Percentiles rank a stretch among this genome's conserved stretches.
phyloP scores from a whole-genome alignment of 2,888 invertebrate species.

The Meta bourneti region DNA sequence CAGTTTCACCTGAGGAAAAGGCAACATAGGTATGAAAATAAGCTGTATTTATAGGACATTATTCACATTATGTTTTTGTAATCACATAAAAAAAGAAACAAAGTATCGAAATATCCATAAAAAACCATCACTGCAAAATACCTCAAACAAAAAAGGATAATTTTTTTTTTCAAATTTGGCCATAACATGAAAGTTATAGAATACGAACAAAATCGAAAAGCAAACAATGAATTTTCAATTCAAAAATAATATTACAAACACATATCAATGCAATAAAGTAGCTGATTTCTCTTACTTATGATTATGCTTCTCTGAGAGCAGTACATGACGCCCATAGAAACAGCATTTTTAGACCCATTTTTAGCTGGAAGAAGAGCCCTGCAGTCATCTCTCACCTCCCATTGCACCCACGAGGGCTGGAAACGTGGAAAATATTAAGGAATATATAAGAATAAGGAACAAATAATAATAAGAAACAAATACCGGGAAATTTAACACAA shows the following conservation, averaged over 20 bases:
- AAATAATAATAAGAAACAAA: not conserved
- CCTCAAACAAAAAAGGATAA: not conserved
- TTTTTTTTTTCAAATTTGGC: not conserved
- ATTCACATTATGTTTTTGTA: no score
- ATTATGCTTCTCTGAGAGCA: constrained; percentile 83
- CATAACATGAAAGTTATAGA: not conserved
- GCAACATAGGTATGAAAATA: not conserved
- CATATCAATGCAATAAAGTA: not conserved
- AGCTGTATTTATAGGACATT: no score
- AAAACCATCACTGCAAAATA: not conserved
- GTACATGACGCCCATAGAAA: constrained; percentile 89
- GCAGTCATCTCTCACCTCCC: constrained; percentile 88
- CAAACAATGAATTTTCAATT: not conserved
- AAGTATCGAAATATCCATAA: not conserved
- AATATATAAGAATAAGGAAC: no score
- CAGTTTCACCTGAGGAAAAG: constrained; percentile 82
- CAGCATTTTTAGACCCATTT: constrained; percentile 88
- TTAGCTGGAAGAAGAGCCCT: constrained; percentile 91
- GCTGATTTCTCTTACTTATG: constrained; percentile 77
- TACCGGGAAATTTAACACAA: not conserved
- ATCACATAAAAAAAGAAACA: not conserved
- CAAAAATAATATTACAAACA: no score
- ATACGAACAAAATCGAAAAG: not conserved
- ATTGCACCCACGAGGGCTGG: constrained; percentile 87
- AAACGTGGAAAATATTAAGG: not conserved